Evolutionary conservation across 2,888 invertebrate genomes (phyloP).

Genomic region (Villa cingulata): DNA sequence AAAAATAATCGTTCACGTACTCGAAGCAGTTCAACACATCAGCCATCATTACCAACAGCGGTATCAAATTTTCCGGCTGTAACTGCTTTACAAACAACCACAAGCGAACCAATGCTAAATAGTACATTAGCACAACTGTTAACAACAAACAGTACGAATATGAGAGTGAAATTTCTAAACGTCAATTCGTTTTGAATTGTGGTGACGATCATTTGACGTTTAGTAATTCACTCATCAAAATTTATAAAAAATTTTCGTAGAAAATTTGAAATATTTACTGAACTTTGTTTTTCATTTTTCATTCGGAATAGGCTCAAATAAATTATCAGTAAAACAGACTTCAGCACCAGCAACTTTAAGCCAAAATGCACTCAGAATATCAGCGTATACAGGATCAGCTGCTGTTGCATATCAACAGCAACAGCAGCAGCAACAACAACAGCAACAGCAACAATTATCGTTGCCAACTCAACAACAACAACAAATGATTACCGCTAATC

Average conservation of each 20-base stretch:
- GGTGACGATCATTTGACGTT: no score
- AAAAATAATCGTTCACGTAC: slow-evolving; percentile 16
- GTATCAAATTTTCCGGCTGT: slow-evolving; percentile 25
- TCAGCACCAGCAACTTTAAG: slow-evolving; percentile 27
- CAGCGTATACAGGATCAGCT: slow-evolving; percentile 12
- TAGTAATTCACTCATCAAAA: no score
- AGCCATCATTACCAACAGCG: background rate
- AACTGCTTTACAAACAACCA: slow-evolving; percentile 55
- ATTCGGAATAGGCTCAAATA: slow-evolving; percentile 6
- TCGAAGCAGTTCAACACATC: slow-evolving; percentile 16
- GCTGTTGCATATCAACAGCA: slow-evolving; percentile 6
- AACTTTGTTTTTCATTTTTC: background rate
- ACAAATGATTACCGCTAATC: slow-evolving; percentile 15
- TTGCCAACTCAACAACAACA: slow-evolving; percentile 16
- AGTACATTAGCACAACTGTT: slow-evolving; percentile 76
- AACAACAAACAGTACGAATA: slow-evolving; percentile 33
- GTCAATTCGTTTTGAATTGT: no score
- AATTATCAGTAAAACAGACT: slow-evolving; percentile 16
- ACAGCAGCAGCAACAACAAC: slow-evolving; percentile 21
- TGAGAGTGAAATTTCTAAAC: background rate
- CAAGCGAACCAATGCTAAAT: slow-evolving; percentile 61
- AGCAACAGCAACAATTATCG: slow-evolving; percentile 13
- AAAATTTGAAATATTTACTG: no score
- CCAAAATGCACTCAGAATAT: background rate
- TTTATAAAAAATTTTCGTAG: no score